Evolutionary conservation across 2,888 invertebrate species (phyloP).

Genomic region (Caprella mutica): DNA sequence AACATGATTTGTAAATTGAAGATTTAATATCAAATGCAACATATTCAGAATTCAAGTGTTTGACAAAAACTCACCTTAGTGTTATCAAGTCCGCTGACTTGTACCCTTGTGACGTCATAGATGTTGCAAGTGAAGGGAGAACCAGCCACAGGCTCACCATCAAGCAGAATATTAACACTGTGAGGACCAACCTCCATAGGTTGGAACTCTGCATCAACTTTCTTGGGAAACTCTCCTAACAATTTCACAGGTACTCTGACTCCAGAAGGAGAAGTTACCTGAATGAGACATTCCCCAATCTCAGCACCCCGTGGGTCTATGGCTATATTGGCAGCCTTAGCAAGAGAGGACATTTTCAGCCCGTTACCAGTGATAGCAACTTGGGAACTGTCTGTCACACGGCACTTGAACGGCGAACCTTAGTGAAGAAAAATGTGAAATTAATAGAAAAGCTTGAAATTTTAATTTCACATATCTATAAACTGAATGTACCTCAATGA

Average conservation of each 20-base stretch:
- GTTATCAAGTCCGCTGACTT: constrained; percentile 44
- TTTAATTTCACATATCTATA: too few relatives aligned
- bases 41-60: neutral
- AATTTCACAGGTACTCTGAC: constrained; percentile 63
- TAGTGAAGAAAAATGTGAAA: too few relatives aligned
- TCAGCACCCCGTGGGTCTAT: constrained; percentile 47
- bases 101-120: constrained; percentile 63
- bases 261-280: constrained; percentile 69
- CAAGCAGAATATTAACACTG: constrained; percentile 64
- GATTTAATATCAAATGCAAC: too few relatives aligned
- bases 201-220: constrained; percentile 65
- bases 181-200: constrained; percentile 81
- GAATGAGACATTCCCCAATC: constrained; percentile 39
- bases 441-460: too few relatives aligned
- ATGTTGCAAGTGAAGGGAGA: constrained; percentile 90
- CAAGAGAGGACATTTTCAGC: constrained; percentile 57
- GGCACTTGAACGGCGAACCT: constrained; percentile 89
- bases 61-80: constrained; percentile 49
- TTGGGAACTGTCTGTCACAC: constrained; percentile 58
- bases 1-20: too few relatives aligned
- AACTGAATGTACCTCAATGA: too few relatives aligned
- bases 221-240: constrained; percentile 48
- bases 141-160: constrained; percentile 72
- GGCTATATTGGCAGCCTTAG: constrained; percentile 50
- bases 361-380: constrained; percentile 55